Conservation (phyloP, 64 coral and sea anemone species). For the Orbicella faveolata region DNA sequence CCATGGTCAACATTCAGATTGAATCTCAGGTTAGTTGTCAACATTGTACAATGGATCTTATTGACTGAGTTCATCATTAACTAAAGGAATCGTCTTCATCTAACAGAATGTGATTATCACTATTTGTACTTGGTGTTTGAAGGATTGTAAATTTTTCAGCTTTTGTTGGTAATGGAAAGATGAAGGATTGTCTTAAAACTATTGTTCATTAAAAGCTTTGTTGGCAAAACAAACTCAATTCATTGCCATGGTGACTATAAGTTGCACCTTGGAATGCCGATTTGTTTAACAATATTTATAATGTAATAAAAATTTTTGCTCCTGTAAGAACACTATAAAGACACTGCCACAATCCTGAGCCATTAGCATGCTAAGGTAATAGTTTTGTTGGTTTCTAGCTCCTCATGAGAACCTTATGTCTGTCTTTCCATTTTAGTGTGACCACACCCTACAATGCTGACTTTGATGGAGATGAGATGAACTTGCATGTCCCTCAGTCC, state of each 20-base stretch:
- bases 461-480: constrained; percentile 99
- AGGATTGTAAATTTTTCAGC: too few relatives aligned
- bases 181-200: too few relatives aligned
- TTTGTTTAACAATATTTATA: too few relatives aligned
- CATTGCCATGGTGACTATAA: too few relatives aligned
- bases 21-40: constrained; percentile 80
- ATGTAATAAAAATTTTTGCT: too few relatives aligned
- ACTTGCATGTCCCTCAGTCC: constrained; percentile 94
- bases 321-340: background rate
- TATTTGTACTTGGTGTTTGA: too few relatives aligned
- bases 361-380: background rate
- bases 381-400: background rate
- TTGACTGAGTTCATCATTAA: background rate
- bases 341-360: background rate
- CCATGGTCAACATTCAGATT: constrained; percentile 99
- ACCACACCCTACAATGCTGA: constrained; percentile 98
- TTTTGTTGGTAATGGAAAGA: too few relatives aligned
- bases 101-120: too few relatives aligned
- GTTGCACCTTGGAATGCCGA: too few relatives aligned
- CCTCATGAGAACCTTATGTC: background rate
- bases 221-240: too few relatives aligned
- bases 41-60: background rate
- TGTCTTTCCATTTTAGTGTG: constrained; percentile 60
- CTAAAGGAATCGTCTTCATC: background rate
- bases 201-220: too few relatives aligned